These are phyloP conservation scores for Scaptomyza graminum DNA, from an alignment of 1,140 invertebrate genomes.

Conservation along the genomic window DNA sequence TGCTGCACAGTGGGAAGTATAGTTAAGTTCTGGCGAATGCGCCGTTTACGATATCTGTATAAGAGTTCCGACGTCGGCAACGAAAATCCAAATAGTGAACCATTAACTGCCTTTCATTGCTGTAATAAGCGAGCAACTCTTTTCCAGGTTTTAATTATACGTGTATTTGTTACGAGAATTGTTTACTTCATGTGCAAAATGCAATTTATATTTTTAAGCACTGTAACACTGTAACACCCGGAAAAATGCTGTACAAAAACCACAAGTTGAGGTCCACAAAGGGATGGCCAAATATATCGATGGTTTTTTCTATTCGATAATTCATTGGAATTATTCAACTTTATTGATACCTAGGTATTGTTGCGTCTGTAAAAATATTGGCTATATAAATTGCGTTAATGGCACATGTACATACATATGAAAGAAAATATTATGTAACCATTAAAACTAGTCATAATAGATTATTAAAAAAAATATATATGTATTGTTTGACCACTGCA, in stretches of 20 bases:
- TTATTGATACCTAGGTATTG: background rate
- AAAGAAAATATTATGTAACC: constrained; percentile 4
- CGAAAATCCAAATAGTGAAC: constrained; percentile 54
- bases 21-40: constrained; percentile 33
- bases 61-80: constrained; percentile 52
- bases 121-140: constrained; percentile 15
- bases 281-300: constrained; percentile 46
- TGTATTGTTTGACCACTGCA: background rate
- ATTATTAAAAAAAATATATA: background rate
- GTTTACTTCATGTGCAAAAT: constrained; percentile 58
- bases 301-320: constrained; percentile 6
- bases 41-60: constrained; percentile 52
- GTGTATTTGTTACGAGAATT: constrained; percentile 37
- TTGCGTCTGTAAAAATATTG: constrained; percentile 1
- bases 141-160: constrained; percentile 25
- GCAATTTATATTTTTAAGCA: constrained; percentile 70
- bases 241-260: constrained; percentile 74
- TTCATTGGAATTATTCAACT: background rate
- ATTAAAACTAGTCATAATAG: background rate
- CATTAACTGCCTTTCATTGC: constrained; percentile 69
- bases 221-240: constrained; percentile 71
- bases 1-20: constrained; percentile 49
- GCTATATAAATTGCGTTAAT: background rate
- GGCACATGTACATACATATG: background rate
- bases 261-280: constrained; percentile 48